A percentile compares a stretch with the other conserved stretches of the same genome.
phyloP scores from a whole-genome alignment of 2,797 vertebrate species.

The Manis pentadactyla region DNA sequence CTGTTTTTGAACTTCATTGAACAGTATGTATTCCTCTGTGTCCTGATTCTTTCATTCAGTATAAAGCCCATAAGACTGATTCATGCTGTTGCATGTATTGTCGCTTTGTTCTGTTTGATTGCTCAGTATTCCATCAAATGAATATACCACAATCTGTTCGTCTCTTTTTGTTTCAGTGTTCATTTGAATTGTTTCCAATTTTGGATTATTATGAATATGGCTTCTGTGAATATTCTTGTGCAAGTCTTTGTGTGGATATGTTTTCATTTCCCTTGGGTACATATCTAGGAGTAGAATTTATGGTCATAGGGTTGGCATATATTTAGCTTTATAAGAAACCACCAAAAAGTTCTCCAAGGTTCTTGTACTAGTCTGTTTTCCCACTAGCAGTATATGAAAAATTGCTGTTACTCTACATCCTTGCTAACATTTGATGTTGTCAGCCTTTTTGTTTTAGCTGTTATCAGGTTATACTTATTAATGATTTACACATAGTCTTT shows the following conservation, averaged over 20 bases:
- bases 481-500: neutral
- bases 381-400: rapidly evolving
- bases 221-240: neutral
- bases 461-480: neutral
- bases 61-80: rapidly evolving
- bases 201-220: neutral
- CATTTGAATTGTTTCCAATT: neutral
- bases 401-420: neutral
- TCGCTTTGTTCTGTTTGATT: rapidly evolving
- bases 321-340: neutral
- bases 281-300: neutral
- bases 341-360: neutral
- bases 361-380: rapidly evolving
- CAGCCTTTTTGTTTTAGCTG: neutral
- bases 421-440: rapidly evolving
- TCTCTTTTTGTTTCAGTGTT: no score
- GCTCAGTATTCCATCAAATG: rapidly evolving
- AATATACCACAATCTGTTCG: rapidly evolving
- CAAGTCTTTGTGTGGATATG: neutral
- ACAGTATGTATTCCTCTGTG: rapidly evolving
- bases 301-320: neutral
- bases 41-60: rapidly evolving
- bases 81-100: rapidly evolving
- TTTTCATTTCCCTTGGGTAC: neutral
- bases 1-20: neutral